Base-by-base conservation (phyloP, 1,140 invertebrate genomes). In the Cydia pomonella region DNA sequence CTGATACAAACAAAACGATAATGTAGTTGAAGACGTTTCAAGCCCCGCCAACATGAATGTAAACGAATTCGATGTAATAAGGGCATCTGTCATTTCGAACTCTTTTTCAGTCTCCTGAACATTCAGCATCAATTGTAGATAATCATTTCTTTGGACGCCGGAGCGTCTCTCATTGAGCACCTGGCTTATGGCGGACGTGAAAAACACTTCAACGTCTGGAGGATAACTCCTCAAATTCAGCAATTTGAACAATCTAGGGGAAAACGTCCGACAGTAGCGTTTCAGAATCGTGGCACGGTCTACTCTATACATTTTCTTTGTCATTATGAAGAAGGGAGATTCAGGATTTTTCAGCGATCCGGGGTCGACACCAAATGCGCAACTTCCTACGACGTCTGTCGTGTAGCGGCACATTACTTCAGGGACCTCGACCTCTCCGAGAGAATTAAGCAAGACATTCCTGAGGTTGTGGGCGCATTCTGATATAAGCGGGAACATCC, bases 31-130 rank as follows among this genome's bases (percentile, higher is more conserved):
- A 1, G 95, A 94, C 0, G 95, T 95, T 74, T 95, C 95, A 75
- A 94, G 94, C 7, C 95, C 95, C 25, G 94, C 94, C 13, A 95
- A 73, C 84, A 95, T 92, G 79, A 94, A 94, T 80, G 94, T 88
- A 82, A 94, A 90, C 16, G 90, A 90, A 83, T 94, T 94, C 4
- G 93, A 93, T 10, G 88, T 88, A 77, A 94, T 88, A 74, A 92
- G 81, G 74, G 87, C 86, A 77, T 93, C 89, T 0, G 90, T 91
- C 88, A 93, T 92, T 9, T 74, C 59, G 79, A 93, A 90, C 44
- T 79, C 84, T n/a, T 76, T 82, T 66, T 90, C 86, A 16, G 82
- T 84, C 73, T 87, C 84, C 77, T 93, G 90, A 23, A 90, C 87
- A 64, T 91, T 91, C 72, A 92, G 79, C 89, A 92, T 90, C 1